A percentile compares a stretch with the other conserved stretches of the same genome.
phyloP scores from a whole-genome alignment of 2,888 invertebrate genomes.

The Ectemnius lituratus region DNA sequence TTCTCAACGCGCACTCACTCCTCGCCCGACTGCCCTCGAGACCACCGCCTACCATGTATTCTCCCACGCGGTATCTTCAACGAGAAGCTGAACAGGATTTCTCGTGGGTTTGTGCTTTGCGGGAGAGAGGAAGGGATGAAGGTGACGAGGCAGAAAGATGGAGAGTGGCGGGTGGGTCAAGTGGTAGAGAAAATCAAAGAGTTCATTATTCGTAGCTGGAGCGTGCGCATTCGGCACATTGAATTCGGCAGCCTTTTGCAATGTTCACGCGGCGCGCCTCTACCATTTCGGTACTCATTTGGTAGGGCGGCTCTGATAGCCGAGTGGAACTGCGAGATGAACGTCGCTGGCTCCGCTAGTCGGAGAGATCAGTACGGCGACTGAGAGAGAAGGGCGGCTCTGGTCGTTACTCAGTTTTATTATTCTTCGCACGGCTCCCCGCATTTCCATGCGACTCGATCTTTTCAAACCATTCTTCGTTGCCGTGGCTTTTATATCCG shows the following conservation, averaged over 20 bases:
- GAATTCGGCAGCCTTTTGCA: constrained; percentile 15
- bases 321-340: neutral
- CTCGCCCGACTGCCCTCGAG: too few relatives aligned
- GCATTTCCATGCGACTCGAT: constrained; percentile 34
- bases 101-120: neutral
- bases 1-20: too few relatives aligned
- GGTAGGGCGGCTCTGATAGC: constrained; percentile 16
- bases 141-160: neutral
- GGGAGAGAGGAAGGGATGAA: too few relatives aligned
- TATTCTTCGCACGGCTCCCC: constrained; percentile 39
- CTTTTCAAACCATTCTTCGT: constrained; percentile 32
- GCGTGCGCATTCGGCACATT: constrained; percentile 7
- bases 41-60: too few relatives aligned
- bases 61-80: too few relatives aligned
- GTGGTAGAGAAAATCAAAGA: neutral
- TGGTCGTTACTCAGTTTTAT: constrained; percentile 37
- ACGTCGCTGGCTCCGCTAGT: too few relatives aligned
- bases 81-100: neutral
- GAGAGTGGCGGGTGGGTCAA: neutral
- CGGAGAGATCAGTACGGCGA: too few relatives aligned
- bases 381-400: constrained; percentile 1
- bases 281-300: constrained; percentile 35
- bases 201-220: constrained; percentile 5
- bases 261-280: neutral
- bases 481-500: constrained; percentile 38